Percentiles rank a stretch among this genome's conserved stretches.
Conservation (phyloP, 1,140 invertebrate species). For the Araneus ventricosus region DNA sequence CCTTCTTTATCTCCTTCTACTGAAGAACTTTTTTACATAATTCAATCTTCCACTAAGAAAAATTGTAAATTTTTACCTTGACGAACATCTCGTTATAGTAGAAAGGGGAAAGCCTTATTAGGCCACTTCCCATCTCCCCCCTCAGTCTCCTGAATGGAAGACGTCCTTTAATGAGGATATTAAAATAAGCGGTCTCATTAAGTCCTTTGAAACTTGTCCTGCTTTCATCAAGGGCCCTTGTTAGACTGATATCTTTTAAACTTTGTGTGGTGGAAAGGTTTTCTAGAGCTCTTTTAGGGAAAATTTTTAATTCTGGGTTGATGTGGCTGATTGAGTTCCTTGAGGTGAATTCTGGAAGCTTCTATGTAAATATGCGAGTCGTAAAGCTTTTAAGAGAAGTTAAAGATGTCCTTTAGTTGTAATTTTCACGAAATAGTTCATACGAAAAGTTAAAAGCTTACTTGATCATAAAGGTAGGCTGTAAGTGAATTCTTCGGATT, state of each 20-base stretch:
- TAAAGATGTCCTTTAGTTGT: too few species aligned
- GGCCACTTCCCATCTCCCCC: background rate
- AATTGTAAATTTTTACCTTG: background rate
- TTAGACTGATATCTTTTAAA: background rate
- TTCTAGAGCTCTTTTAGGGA: background rate
- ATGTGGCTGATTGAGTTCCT: background rate
- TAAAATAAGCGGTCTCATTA: slow-evolving; percentile 11
- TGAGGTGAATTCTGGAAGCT: background rate
- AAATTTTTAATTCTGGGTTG: background rate
- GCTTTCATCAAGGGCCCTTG: background rate
- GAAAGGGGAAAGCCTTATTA: background rate
- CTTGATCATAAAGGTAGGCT: too few species aligned
- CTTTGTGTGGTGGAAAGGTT: background rate
- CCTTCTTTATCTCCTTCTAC: too few species aligned
- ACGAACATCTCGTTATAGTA: background rate
- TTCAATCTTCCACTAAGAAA: too few species aligned
- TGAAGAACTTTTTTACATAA: too few species aligned
- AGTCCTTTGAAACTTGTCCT: background rate
- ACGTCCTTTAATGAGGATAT: background rate
- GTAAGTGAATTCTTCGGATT: too few species aligned
- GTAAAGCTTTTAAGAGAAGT: too few species aligned
- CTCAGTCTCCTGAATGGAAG: background rate
- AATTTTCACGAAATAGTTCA: too few species aligned
- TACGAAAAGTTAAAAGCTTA: too few species aligned
- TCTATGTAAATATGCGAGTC: too few species aligned